Evolutionary conservation across 2,888 invertebrate species (phyloP).

Genomic region (Lochmaea capreae): DNA sequence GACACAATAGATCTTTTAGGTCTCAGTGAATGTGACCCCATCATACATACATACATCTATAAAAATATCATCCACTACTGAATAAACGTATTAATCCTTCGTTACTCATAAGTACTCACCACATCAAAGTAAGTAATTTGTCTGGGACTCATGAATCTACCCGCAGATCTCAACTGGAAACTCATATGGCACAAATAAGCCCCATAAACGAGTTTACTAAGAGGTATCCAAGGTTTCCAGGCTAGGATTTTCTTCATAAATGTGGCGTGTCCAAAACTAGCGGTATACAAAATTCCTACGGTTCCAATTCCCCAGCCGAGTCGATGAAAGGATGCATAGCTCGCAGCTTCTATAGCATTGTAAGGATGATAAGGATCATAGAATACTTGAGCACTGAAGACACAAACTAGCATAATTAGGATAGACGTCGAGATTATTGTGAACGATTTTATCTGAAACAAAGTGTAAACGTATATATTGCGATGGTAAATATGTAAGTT

Average conservation of each 20-base stretch:
- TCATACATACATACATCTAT: too few relatives aligned
- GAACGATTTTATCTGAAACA: conserved; percentile 67
- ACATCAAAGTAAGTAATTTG: conserved; percentile 62
- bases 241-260: conserved; percentile 64
- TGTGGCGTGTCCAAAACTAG: conserved; percentile 67
- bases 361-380: conserved; percentile 68
- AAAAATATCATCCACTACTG: too few relatives aligned
- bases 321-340: conserved; percentile 71
- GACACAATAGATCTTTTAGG: too few relatives aligned
- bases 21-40: too few relatives aligned
- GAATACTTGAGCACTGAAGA: conserved; percentile 68
- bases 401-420: conserved; percentile 64
- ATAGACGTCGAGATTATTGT: conserved; percentile 64
- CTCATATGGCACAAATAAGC: conserved; percentile 69
- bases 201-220: conserved; percentile 70
- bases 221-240: conserved; percentile 72
- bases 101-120: conserved; percentile 55
- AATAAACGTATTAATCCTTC: too few relatives aligned
- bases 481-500: too few relatives aligned
- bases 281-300: conserved; percentile 67
- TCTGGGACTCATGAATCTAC: conserved; percentile 66
- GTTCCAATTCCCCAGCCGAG: conserved; percentile 70
- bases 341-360: conserved; percentile 68
- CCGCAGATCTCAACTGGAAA: conserved; percentile 68
- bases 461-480: background rate